Evolutionary conservation across 2,888 invertebrate genomes (phyloP).

Genomic region (Agrochola lota): DNA sequence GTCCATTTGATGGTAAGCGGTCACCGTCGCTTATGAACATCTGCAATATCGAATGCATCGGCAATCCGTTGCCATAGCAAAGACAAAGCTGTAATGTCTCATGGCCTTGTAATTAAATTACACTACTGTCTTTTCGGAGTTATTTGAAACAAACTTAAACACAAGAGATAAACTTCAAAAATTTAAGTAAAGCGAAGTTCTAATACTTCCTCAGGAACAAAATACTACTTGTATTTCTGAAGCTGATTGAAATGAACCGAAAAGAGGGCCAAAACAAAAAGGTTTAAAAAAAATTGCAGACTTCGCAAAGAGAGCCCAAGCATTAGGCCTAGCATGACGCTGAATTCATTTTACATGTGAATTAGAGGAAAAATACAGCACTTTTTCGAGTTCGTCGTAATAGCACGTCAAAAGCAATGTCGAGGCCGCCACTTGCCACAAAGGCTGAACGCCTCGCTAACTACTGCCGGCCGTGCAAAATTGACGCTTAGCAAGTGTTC

Average conservation of each 20-base stretch:
- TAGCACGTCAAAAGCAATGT: constrained; percentile 43
- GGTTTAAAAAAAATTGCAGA: background rate
- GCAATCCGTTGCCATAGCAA: background rate
- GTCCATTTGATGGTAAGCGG: background rate
- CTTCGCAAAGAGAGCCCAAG: background rate
- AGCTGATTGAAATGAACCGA: background rate
- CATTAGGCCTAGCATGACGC: background rate
- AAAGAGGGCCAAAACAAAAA: background rate
- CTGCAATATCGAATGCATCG: background rate
- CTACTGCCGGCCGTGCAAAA: constrained; percentile 24
- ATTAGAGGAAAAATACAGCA: constrained; percentile 6
- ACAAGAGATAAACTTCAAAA: background rate
- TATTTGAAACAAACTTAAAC: background rate
- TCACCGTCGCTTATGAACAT: background rate
- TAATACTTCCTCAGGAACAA: background rate
- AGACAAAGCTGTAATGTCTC: background rate
- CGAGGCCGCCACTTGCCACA: constrained; percentile 49
- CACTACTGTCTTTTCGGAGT: background rate
- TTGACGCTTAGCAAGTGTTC: constrained; percentile 14
- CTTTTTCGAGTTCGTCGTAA: constrained; percentile 15
- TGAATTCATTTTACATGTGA: constrained; percentile 9
- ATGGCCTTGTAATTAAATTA: too few species aligned
- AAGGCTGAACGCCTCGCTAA: constrained; percentile 26
- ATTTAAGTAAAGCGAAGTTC: background rate
- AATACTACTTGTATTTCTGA: too few species aligned